Base-by-base conservation (phyloP, 2,888 invertebrate species). In the Aporophyla lueneburgensis region DNA sequence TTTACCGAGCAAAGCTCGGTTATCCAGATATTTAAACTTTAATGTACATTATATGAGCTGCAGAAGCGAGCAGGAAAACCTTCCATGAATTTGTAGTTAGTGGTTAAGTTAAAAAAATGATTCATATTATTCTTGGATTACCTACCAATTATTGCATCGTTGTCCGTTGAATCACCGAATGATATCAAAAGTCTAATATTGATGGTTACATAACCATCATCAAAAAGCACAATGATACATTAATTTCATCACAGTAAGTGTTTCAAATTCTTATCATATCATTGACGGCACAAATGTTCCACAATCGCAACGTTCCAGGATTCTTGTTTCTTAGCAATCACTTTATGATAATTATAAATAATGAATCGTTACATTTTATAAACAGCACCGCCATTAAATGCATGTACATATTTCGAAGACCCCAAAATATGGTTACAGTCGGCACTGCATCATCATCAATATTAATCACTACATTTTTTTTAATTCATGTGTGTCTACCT, bases 41-140 rank as follows among this genome's bases (percentile, higher is more conserved):
- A 49, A 56, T 51, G 40, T 51, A 19, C n/a, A n/a, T n/a, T 51
- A 19, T 40, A 27, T 66, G 46, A 33, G 58, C 51, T 49, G 27
- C n/a, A 27, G 46, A 58, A 75, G 27, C 27, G 9, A 79, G n/a
- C 27, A 58, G 27, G 21, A 12, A 76, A 27, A 63, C 53, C 43
- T 61, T 68, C 67, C 14, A 62, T 53, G 27, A 53, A 78, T 78
- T 79, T 40, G 58, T 65, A 72, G 74, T 56, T 73, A 14, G 68
- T 68, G 67, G 58, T 68, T 79, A 68, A 49, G 19, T 75, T 65
- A 63, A 14, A 63, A 75, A 81, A 79, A 79, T 81, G 1, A 68
- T 40, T 40, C 14, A 49, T 74, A 56, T 80, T 53, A 81, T 58
- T 53, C 53, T 74, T 80, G 46, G 53, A 5, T 43, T 43, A 43